Conservation (phyloP, 1,140 invertebrate species). For the Heliconius eleuchia region DNA sequence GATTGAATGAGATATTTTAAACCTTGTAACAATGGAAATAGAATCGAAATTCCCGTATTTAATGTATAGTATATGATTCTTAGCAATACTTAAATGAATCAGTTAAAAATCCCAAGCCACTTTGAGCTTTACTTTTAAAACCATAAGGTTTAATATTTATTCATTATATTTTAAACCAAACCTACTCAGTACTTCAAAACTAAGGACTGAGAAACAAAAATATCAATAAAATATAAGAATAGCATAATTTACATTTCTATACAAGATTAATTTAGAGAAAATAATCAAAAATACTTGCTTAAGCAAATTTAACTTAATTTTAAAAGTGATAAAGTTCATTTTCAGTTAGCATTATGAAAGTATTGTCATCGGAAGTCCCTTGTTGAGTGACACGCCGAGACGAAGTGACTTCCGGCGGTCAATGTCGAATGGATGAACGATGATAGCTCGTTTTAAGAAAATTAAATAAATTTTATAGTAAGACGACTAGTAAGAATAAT, state of each 20-base stretch:
- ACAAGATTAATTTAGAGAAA: constrained; percentile 4
- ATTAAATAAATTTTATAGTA: constrained; percentile 8
- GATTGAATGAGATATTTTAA: neutral
- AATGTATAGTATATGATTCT: neutral
- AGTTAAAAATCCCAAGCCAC: neutral
- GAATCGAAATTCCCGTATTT: neutral
- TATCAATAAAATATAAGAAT: neutral
- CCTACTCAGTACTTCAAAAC: neutral
- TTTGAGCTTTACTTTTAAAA: neutral
- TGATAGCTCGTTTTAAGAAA: constrained; percentile 13
- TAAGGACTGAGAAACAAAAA: neutral
- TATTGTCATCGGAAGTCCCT: constrained; percentile 50
- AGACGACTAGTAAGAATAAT: neutral
- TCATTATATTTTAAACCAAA: neutral
- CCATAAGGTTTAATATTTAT: neutral
- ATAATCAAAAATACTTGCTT: neutral
- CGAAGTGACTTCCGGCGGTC: constrained; percentile 64
- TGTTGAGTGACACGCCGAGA: constrained; percentile 62
- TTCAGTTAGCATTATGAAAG: neutral
- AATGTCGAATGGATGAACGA: constrained; percentile 46
- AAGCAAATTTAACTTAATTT: neutral
- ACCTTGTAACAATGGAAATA: neutral
- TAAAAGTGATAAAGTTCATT: neutral
- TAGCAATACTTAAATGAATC: neutral
- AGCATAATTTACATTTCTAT: neutral